These are phyloP conservation scores for Oncorhynchus nerka DNA, from an alignment of 2,113 vertebrate species.

Conservation along the genomic window DNA sequence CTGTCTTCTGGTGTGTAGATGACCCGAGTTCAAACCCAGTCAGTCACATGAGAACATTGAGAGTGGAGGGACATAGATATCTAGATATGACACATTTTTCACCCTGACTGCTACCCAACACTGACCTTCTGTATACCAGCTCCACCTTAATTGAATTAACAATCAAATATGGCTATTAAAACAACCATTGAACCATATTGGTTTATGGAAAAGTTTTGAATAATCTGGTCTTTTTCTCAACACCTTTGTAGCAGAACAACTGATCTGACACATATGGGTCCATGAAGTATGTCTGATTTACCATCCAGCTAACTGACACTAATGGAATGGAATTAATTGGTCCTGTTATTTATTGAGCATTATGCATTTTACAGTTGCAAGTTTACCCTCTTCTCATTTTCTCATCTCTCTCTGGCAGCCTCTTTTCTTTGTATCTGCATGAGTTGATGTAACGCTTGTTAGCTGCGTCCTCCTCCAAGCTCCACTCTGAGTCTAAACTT, in stretches of 20 bases:
- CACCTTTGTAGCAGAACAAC: conserved; percentile 32
- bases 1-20: too few species aligned
- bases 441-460: conserved; percentile 34
- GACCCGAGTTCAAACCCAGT: too few species aligned
- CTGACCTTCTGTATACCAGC: too few species aligned
- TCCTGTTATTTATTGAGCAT: conserved; percentile 40
- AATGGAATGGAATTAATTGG: conserved; percentile 34
- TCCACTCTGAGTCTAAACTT: conserved; percentile 19
- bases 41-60: too few species aligned
- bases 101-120: too few species aligned
- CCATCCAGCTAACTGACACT: conserved; percentile 23
- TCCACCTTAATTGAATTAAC: too few species aligned
- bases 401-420: conserved; percentile 11
- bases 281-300: conserved; percentile 25
- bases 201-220: too few species aligned
- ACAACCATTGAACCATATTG: too few species aligned
- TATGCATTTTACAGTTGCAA: conserved; percentile 22
- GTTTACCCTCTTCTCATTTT: conserved; percentile 22
- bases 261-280: conserved; percentile 12
- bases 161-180: too few species aligned
- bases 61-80: too few species aligned
- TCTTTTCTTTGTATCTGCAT: conserved; percentile 5
- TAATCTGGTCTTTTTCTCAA: conserved; percentile 23
- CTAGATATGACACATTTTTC: too few species aligned
- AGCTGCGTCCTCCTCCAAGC: neutral